Evolutionary conservation across 1,140 invertebrate species (phyloP), one percentile per base, ranked within the genome.

Genomic region (Euwallacea fornicatus): DNA sequence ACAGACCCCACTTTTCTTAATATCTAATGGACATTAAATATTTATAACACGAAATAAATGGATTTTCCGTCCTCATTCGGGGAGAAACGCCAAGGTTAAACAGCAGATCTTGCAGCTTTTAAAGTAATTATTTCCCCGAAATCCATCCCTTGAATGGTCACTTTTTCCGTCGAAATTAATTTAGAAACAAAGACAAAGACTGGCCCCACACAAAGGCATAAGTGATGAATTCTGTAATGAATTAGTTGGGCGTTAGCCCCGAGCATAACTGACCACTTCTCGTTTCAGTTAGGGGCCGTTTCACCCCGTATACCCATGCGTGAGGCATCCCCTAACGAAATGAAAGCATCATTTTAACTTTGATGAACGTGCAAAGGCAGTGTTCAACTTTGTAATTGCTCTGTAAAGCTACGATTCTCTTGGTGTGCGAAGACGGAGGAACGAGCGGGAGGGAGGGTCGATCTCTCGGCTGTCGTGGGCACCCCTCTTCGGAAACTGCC

Each of bases 151-250:
- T 33, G 21, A 33, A 33, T 33, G 21, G 21, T 33, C 21, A 33
- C 1, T 33, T 33, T 33, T 33, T 33, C 21, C 21, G 1, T 33
- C 4, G 21, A 33, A 33, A 33, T 33, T 33, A 33, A 33, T 33
- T 33, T 33, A 33, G 21, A 33, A 1, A 33, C 21, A 60, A 16
- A 65, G 47, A 65, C 63, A 65, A 65, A 54, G 63, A 55, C 47
- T 21, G 43, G 65, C 46, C 72, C n/a, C 21, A 69, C 69, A 71
- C 71, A 75, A 75, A 75, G 66, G 74, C 74, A 70, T 71, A 71
- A 73, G 72, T 75, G 73, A 75, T 75, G 73, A 69, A 69, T 50
- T 75, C 70, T 66, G 72, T 75, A 75, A 75, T 75, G 74, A 75
- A 75, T 75, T 73, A 75, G 74, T 75, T 73, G 73, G 66, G 69